Base-by-base conservation (phyloP, 1,140 invertebrate species). In the Plodia interpunctella region DNA sequence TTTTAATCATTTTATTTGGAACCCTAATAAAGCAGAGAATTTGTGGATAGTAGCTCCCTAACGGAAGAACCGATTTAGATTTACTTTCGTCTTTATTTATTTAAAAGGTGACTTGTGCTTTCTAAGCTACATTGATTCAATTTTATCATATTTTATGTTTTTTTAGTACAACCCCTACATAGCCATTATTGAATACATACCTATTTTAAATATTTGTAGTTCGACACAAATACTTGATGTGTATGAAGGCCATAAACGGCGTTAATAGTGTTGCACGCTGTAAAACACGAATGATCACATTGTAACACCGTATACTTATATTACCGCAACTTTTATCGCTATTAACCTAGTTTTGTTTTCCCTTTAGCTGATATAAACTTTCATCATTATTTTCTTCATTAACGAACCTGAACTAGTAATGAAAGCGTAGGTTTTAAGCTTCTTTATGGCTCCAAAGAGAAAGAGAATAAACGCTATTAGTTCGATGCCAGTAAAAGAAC, bases 271-370 rank as follows among this genome's bases (percentile, higher is more conserved):
- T 44, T 44, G 13, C 38, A 15, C 38, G 15, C 38, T 44, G 13
- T 44, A 35, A n/a, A 9, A 35, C 32, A 2, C 30, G 38, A 15
- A 15, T n/a, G 38, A 44, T 44, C 38, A 44, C 38, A 15, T 44
- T 44, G 38, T 44, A 44, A 44, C 38, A 17, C 10, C 38, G 38
- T 44, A 44, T 44, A 2, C 38, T 44, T 44, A 3, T 44, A n/a
- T 15, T 44, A 44, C 13, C 13, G 38, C 15, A 44, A 44, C 38
- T 44, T 44, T 44, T 44, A 44, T 44, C 2, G 38, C 38, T 32
- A 44, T 44, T 44, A 44, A 44, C 38, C 38, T 44, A 44, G 13
- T 15, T 44, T 44, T 44, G 15, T n/a, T 44, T 44, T 44, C 11
- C 5, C 35, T 44, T 5, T n/a, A 17, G 38, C 38, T 15, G 15